Base-by-base conservation (phyloP, 2,888 invertebrate species). In the Coelinius sp. region DNA sequence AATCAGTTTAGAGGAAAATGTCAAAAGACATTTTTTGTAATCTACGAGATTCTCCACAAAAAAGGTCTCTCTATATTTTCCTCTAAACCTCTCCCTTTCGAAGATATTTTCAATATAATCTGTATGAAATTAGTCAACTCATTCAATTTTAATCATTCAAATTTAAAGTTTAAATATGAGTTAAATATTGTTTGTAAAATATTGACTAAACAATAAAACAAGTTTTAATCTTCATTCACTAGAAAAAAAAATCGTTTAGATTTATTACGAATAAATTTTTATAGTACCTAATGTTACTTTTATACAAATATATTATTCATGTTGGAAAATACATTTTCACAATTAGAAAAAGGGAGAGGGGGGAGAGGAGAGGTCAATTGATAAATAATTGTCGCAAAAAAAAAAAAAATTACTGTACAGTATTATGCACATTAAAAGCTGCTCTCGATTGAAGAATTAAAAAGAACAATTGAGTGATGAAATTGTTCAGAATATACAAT, bases 271-370 rank as follows among this genome's bases (percentile, higher is more conserved):
- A 20, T 31, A 20, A 17, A 31, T 59, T 1, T 59, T 35, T 59
- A 59, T 31, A 59, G 59, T 17, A 59, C 59, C 59, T 35, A 59
- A 12, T 31, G n/a, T 59, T 35, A 59, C 17, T 31, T 59, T 20
- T 59, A n/a, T 59, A 59, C 59, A 59, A 59, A 59, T 59, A 59
- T 35, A 59, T 35, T 59, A 59, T 17, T 56, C 14, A 56, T 27
- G 14, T 27, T 14, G 27, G 25, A n/a, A 56, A 56, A 17, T 56
- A 56, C 25, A 56, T 56, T 27, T 44, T 24, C 27, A 56, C 27
- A 27, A 25, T 56, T 56, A n/a, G 53, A 56, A 56, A 6, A 31
- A 31, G 31, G 31, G 31, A 8, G 31, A 8, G n/a, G n/a, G n/a
- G n/a, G n/a, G n/a, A n/a, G n/a, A 17, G 46, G 17, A 8, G 17